Evolutionary conservation across 2,797 vertebrate species (phyloP).

Genomic region (Sylvia borin): DNA sequence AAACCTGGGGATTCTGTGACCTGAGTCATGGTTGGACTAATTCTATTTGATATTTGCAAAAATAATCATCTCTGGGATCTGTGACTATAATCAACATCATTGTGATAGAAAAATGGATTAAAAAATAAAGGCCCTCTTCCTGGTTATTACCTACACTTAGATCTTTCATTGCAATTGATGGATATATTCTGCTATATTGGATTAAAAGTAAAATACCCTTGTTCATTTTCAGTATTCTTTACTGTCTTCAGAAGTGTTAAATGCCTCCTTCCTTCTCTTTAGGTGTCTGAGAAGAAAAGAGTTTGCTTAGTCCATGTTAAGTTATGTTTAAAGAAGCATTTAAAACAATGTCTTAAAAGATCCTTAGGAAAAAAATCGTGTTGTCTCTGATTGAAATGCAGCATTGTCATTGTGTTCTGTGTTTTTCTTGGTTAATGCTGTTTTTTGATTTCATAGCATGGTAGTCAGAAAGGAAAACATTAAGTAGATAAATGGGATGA

Average conservation of each 20-base stretch:
- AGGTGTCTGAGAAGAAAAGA: not conserved
- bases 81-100: not conserved
- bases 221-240: not conserved
- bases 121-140: not conserved
- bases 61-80: not conserved
- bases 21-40: not conserved
- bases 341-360: not conserved
- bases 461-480: not conserved
- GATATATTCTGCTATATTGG: not conserved
- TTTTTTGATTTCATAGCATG: not conserved
- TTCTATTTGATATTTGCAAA: not conserved
- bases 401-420: not conserved
- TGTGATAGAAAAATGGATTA: not conserved
- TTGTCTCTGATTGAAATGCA: not conserved
- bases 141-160: not conserved
- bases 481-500: not conserved
- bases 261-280: not conserved
- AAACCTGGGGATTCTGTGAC: not conserved
- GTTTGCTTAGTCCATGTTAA: not conserved
- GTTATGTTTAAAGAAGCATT: not conserved
- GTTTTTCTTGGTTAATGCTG: not conserved
- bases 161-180: not conserved
- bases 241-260: not conserved
- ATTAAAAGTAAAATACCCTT: not conserved
- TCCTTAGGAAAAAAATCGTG: not conserved